Conservation (phyloP, 2,797 vertebrate genomes). For the Chelidonichthys spinosus region DNA sequence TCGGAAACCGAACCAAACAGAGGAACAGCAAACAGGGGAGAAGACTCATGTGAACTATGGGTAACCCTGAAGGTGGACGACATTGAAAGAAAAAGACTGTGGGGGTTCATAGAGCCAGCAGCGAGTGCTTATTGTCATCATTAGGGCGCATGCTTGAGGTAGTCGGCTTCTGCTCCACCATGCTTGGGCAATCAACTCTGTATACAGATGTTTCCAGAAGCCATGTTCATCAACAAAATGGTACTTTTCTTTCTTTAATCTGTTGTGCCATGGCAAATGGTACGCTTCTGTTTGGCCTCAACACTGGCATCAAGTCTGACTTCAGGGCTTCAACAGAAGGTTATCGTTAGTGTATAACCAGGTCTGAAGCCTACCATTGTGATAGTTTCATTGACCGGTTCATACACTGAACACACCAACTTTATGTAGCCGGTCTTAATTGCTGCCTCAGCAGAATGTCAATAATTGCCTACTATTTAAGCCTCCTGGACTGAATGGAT, state of each 20-base stretch:
- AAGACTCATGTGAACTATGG: constrained; percentile 80
- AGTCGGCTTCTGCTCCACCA: constrained; percentile 67
- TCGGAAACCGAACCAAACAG: constrained; percentile 77
- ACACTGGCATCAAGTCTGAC: constrained; percentile 36
- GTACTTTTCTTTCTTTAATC: constrained; percentile 49
- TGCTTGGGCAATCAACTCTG: constrained; percentile 49
- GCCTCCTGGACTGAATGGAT: constrained; percentile 66
- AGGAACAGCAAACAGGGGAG: constrained; percentile 78
- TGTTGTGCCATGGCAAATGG: constrained; percentile 50
- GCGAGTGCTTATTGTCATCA: constrained; percentile 69
- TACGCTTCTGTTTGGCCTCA: constrained; percentile 48
- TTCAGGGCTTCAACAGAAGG: constrained; percentile 52
- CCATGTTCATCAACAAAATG: constrained; percentile 45
- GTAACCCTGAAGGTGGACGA: constrained; percentile 72
- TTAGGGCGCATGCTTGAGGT: constrained; percentile 75
- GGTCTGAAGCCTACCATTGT: constrained; percentile 42
- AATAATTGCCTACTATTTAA: constrained; percentile 56
- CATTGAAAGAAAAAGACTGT: constrained; percentile 61
- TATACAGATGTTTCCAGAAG: constrained; percentile 40
- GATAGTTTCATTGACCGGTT: constrained; percentile 42
- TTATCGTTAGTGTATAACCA: constrained; percentile 24
- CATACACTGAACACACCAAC: constrained; percentile 17
- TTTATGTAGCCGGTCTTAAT: constrained; percentile 33
- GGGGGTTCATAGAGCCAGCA: constrained; percentile 66
- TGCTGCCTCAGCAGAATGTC: constrained; percentile 67